These are phyloP conservation scores for Saxidomus purpurata DNA, from an alignment of 1,140 invertebrate species.

Conservation along the genomic window DNA sequence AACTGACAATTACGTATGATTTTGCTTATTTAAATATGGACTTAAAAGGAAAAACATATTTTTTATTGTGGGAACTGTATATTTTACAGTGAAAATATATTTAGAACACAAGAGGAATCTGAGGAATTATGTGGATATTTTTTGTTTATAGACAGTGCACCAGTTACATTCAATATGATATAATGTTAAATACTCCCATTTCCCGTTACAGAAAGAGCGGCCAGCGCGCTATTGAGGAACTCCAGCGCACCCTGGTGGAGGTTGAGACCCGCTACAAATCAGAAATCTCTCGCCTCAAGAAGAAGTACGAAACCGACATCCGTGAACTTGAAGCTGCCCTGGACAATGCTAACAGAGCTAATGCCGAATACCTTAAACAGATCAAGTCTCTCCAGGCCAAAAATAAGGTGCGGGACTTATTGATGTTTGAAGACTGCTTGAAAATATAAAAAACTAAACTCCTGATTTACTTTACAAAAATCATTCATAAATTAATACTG, in stretches of 20 bases:
- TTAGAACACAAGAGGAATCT: too few relatives aligned
- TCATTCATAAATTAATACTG: too few relatives aligned
- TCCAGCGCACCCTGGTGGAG: conserved; percentile 85
- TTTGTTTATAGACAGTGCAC: too few relatives aligned
- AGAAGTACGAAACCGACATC: conserved; percentile 86
- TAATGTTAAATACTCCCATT: too few relatives aligned
- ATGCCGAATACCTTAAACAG: conserved; percentile 83
- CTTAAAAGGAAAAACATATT: too few relatives aligned
- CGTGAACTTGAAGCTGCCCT: conserved; percentile 85
- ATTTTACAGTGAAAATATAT: too few relatives aligned
- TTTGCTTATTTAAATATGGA: too few relatives aligned
- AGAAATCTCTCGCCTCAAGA: conserved; percentile 85
- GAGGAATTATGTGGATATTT: too few relatives aligned
- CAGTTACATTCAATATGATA: too few relatives aligned
- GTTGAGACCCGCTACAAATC: conserved; percentile 86
- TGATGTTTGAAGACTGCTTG: neutral
- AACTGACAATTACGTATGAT: conserved; percentile 40
- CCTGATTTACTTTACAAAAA: neutral
- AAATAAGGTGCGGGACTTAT: conserved; percentile 77
- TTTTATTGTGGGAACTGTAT: too few relatives aligned
- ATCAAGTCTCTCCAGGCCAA: conserved; percentile 82
- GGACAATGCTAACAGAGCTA: conserved; percentile 85
- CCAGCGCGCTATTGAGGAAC: conserved; percentile 85
- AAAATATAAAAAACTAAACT: neutral
- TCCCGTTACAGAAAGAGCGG: conserved; percentile 84